Conservation (phyloP, 2,113 vertebrate genomes). For the Albula goreensis region DNA sequence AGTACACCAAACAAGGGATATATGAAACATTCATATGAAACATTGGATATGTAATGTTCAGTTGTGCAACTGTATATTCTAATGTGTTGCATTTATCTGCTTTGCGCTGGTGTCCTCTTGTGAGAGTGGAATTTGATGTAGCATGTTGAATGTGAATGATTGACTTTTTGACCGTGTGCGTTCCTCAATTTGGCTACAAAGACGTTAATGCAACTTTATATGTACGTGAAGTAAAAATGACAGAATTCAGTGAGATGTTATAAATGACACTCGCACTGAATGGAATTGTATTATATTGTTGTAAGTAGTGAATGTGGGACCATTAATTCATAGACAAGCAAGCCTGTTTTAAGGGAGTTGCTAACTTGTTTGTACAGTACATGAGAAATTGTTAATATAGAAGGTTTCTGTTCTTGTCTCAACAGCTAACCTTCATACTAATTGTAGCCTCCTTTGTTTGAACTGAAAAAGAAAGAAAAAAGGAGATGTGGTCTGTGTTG, state of each 20-base stretch:
- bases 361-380: conserved; percentile 10
- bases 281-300: not conserved
- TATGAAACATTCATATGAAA: not conserved
- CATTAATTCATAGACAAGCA: not conserved
- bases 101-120: not conserved
- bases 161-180: conserved; percentile 8
- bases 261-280: not conserved
- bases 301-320: not conserved
- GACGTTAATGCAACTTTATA: conserved; percentile 23
- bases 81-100: not conserved
- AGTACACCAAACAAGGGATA: not conserved
- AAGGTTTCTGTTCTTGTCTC: conserved; percentile 42
- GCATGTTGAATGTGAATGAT: conserved; percentile 38
- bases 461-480: conserved; percentile 38
- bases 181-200: not conserved
- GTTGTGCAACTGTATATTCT: not conserved
- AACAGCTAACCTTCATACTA: conserved; percentile 77
- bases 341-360: not conserved
- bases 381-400: conserved; percentile 17
- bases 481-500: conserved; percentile 78
- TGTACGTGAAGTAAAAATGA: conserved; percentile 28
- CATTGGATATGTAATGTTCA: not conserved
- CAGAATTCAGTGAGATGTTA: not conserved
- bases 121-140: not conserved
- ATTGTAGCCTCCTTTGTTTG: conserved; percentile 66